Base-by-base conservation (phyloP, 2,113 vertebrate species). In the Oryzias celebensis region DNA sequence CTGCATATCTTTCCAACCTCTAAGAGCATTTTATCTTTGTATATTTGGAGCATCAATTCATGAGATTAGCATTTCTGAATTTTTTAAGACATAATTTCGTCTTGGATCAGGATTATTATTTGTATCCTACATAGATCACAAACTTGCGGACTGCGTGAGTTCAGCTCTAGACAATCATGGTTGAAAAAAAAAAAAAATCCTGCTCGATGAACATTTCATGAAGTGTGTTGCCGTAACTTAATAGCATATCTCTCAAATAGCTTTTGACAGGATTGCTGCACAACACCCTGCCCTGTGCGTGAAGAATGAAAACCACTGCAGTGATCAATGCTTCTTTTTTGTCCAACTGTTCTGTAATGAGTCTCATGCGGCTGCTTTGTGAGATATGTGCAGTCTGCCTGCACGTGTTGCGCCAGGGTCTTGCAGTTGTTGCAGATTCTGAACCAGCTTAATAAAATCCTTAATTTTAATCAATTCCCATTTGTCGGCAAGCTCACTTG, bases 261-360 rank as follows among this genome's bases (percentile, higher is more conserved):
- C 77, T 85, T 82, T 80, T 75, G 70, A 87, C 78, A 68, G 58
- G 73, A 65, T 73, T 62, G 71, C 36, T 61, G 65, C 52, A 79
- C 49, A 62, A 58, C 59, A 62, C 57, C 48, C 47, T 61, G 57
- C 22, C 41, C 68, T 70, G 24, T 73, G 82, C 62, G 68, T 86
- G 77, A 63, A 49, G 48, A 68, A 57, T 53, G 68, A 85, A 78
- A 73, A 60, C 36, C 64, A 66, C 68, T 61, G 59, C 31, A 63
- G 71, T 75, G 85, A 90, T 91, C 86, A 86, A 61, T 61, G 59
- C 58, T 76, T 80, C 20, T 77, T 62, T 59, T 73, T 72, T 22
- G 55, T 70, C 81, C 71, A 75, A 78, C 71, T 75, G 81, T 81
- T 72, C 73, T 80, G 76, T 91, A 92, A 91, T 91, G 84, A 89